Evolutionary conservation across 2,797 vertebrate genomes (phyloP), one percentile per base, ranked within the genome.

Genomic region (Choloepus didactylus): DNA sequence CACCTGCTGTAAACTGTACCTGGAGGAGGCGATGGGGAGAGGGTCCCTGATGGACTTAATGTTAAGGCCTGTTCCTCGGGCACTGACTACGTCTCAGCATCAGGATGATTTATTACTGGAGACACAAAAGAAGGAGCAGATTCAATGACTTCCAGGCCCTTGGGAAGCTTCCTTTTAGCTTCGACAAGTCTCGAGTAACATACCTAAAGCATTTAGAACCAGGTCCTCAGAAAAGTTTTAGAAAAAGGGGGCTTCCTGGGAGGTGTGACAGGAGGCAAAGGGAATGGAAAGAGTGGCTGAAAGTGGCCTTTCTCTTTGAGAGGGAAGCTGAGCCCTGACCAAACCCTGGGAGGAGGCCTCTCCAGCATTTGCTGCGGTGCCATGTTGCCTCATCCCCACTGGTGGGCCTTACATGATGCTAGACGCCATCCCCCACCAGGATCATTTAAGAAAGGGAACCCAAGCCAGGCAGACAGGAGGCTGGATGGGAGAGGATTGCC

Each of bases 351-450:
- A n/a, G 16, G 14, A 9, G 10, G 27, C 35, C 35, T 15, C 60
- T 16, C 6, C 79, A 27, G 21, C 54, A 2, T 23, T 1, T 35
- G 67, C 62, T 16, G 2, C 6, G 2, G 1, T 15, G 0, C 38
- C 31, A 0, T 12, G 66, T 27, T 16, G 25, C 1, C 46, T 9
- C 54, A 18, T 16, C 23, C 46, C 4, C 2, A 8, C 59, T 35
- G 23, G 11, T 5, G n/a, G 27, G 18, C 9, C 0, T 25, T 6
- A 0, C 1, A 44, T 44, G 0, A 2, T 3, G 6, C 10, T 12
- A 19, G 81, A 18, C 49, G 11, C 31, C 0, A 0, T 1, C 4
- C 23, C 44, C 66, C 31, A 69, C 41, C 67, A 5, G 27, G 44
- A 6, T 4, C 73, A 2, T 21, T 69, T 11, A 41, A 14, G 44